Base-by-base conservation (phyloP, 64 coral and sea anemone species). In the Actinia tenebrosa region DNA sequence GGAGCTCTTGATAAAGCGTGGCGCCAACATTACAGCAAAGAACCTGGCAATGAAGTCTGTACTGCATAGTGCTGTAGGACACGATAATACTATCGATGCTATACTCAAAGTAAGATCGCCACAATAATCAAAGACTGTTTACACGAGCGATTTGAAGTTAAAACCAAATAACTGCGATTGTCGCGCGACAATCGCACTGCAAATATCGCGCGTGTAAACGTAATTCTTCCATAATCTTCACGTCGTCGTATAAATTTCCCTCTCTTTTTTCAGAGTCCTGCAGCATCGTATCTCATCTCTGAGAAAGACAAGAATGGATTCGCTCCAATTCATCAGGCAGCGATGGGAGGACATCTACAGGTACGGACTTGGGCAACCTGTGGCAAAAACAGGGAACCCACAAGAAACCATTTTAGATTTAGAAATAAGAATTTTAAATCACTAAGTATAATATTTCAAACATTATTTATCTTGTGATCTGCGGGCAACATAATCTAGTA, bases 1-100 rank as follows among this genome's bases (percentile, higher is more conserved):
- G 10, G 61, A 89, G 19, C 7, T 95, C 7, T 43, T 95, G 43
- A 59, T 95, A 9, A 71, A 83, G 27, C 87, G 87, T 59, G 90
- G 87, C n/a, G 90, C 89, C 61, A 82, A 95, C 44, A 86, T 95
- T 4, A 92, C 83, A 19, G 66, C 87, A 0, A 95, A 95, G 58
- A 88, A 86, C 45, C 55, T 87, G 3, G 77, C 83, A 18, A 66
- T 64, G 7, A 83, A 47, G 45, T 87, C 89, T 9, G 81, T 92
- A 27, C 77, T 95, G 16, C 87, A 92, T 44, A 82, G 86, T 16
- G 94, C 94, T 15, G 84, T 83, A 20, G 83, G 37, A 0, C 68
- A 89, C 20, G 16, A 87, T 58, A 61, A 64, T 16, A 72, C 90
- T 13, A 89, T 78, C 44, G 64, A 92, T 17, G 37, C 84, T 3